Evolutionary conservation across 1,140 invertebrate genomes (phyloP), one percentile per base, ranked within the genome.

Genomic region (Drosophila saltans): DNA sequence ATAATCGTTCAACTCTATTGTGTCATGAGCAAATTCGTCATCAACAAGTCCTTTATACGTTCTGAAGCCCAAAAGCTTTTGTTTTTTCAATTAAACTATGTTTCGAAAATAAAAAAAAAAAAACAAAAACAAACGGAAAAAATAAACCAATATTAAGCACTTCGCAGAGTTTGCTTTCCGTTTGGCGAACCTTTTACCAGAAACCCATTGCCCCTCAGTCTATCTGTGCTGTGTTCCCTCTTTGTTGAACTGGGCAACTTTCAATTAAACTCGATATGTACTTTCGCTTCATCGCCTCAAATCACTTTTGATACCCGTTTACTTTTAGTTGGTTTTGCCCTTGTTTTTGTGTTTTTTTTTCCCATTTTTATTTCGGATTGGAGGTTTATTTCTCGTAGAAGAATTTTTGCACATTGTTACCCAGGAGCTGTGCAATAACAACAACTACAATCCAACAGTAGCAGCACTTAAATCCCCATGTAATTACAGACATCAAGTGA

Each of bases 401-500:
- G 67, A 24, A 41, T 60, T 76, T 76, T 58, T 56, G 16, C 59
- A 59, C 58, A 69, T 72, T 76, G 55, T 76, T 76, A 40, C 73
- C 74, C 74, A 69, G 60, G 36, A 75, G 65, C 40, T 69, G n/a
- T 26, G 57, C 57, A 69, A 68, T 75, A 67, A 75, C 58, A 76
- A 76, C 59, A 76, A 76, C 59, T 76, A 45, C 60, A 65, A 65
- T 61, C 39, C 66, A 56, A 36, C 16, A 76, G 60, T 68, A 78
- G 36, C 16, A 76, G 66, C 75, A 78, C 75, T 78, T 77, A 78
- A 78, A 66, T 76, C 74, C 57, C 61, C 61, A 62, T 78, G 74
- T 71, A 78, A 78, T 78, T 78, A 77, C 74, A 61, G 75, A 41
- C 57, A 61, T 66, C 43, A 59, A 62, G 57, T 36, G 48, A 33